These are phyloP conservation scores for Nephila pilipes DNA, from an alignment of 1,140 invertebrate species.

Conservation along the genomic window DNA sequence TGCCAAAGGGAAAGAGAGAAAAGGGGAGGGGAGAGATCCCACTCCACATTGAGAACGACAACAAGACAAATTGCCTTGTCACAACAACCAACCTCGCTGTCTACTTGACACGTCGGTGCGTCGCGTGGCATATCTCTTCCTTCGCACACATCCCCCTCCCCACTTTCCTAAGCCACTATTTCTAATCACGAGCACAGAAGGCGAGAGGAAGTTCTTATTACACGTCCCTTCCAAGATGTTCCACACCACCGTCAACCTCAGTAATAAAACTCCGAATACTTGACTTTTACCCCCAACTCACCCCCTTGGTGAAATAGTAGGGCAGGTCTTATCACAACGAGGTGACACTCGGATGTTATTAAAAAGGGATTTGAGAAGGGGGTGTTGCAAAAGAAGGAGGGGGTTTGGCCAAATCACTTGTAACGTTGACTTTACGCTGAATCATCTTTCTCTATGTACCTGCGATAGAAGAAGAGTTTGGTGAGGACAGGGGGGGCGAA, in stretches of 20 bases:
- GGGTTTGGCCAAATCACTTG: conserved; percentile 43
- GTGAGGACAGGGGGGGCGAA: not conserved
- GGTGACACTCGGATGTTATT: conserved; percentile 75
- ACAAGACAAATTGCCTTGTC: conserved; percentile 52
- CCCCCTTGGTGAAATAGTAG: not conserved
- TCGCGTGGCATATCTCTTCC: conserved; percentile 37
- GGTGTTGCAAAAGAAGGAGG: not conserved
- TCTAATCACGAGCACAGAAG: conserved; percentile 35
- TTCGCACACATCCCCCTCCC: not conserved
- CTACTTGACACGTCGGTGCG: conserved; percentile 31
- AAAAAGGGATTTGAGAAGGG: conserved; percentile 71
- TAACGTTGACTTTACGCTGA: conserved; percentile 67
- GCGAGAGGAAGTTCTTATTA: conserved; percentile 19
- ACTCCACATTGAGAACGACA: not conserved
- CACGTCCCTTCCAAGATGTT: not conserved
- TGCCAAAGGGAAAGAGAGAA: not conserved
- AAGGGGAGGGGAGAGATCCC: too few relatives aligned
- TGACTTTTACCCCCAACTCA: conserved; percentile 5
- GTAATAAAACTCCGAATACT: conserved; percentile 48
- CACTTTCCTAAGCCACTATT: conserved; percentile 33
- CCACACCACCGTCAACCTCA: conserved; percentile 23
- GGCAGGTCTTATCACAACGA: conserved; percentile 65
- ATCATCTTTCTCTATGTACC: conserved; percentile 53
- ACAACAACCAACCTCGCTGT: conserved; percentile 27
- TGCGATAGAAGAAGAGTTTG: conserved; percentile 7